phyloP scores from a whole-genome alignment of 2,888 invertebrate species.

The Erannis defoliaria region DNA sequence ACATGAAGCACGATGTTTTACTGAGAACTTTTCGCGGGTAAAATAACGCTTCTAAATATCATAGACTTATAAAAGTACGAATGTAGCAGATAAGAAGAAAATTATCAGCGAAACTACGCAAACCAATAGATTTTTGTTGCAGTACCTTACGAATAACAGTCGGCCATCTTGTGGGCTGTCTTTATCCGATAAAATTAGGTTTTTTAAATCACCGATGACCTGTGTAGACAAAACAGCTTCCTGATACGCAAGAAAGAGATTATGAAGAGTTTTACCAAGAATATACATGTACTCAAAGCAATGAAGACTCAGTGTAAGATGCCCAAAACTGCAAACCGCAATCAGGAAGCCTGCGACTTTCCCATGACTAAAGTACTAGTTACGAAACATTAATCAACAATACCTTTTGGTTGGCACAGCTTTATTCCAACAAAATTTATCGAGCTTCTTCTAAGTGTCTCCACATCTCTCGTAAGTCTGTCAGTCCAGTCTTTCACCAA shows the following conservation, averaged over 20 bases:
- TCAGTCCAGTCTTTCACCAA: constrained; percentile 70
- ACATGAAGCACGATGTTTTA: constrained; percentile 50
- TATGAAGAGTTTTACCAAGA: constrained; percentile 58
- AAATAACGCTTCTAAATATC: constrained; percentile 46
- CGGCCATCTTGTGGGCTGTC: constrained; percentile 86
- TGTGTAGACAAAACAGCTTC: constrained; percentile 60
- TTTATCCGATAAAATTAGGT: constrained; percentile 80
- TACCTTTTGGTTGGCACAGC: constrained; percentile 48
- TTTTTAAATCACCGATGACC: constrained; percentile 65
- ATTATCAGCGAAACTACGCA: constrained; percentile 52
- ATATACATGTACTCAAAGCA: constrained; percentile 57
- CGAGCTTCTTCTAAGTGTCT: constrained; percentile 66
- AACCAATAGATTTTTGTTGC: constrained; percentile 70
- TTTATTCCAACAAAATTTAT: constrained; percentile 49
- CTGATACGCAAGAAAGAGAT: constrained; percentile 54
- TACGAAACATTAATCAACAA: constrained; percentile 30
- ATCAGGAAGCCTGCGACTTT: constrained; percentile 73
- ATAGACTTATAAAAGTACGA: constrained; percentile 45
- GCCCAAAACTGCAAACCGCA: constrained; percentile 76
- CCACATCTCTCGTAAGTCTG: constrained; percentile 74
- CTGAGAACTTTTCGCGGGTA: constrained; percentile 38
- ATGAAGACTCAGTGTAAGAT: constrained; percentile 61
- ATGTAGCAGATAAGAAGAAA: constrained; percentile 47
- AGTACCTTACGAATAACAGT: constrained; percentile 85
- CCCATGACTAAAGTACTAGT: constrained; percentile 43